Conservation (phyloP, 1,140 invertebrate species). For the Sycophaga agraensis region DNA sequence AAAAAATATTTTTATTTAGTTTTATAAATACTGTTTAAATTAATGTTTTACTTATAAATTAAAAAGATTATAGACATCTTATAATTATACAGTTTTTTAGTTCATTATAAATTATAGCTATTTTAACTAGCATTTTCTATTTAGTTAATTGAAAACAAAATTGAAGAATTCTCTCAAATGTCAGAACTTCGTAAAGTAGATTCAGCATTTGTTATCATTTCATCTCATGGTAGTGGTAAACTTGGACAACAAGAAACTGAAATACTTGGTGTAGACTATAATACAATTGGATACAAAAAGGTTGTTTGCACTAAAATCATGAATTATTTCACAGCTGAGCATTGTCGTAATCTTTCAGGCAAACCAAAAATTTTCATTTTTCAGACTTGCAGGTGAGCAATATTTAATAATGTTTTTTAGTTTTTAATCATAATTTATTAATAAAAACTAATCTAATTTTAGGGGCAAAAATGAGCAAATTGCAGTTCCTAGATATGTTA, state of each 20-base stretch:
- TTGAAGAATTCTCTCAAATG: conserved; percentile 47
- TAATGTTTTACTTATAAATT: no score
- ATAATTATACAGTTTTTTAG: no score
- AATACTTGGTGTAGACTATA: conserved; percentile 41
- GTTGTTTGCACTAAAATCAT: conserved; percentile 55
- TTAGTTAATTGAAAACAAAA: conserved; percentile 47
- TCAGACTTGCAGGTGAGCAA: conserved; percentile 67
- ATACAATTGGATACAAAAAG: conserved; percentile 28
- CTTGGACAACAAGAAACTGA: conserved; percentile 43
- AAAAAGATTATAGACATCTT: no score
- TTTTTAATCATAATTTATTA: not conserved
- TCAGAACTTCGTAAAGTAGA: conserved; percentile 51
- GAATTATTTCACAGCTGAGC: conserved; percentile 63
- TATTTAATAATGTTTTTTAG: not conserved
- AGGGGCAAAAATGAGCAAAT: conserved; percentile 29
- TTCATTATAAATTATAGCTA: no score
- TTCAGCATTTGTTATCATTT: conserved; percentile 62
- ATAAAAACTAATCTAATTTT: conserved; percentile 4
- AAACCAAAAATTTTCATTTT: conserved; percentile 75
- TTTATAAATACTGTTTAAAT: no score
- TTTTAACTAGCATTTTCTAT: no score
- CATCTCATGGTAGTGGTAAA: conserved; percentile 60
- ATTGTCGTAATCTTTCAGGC: conserved; percentile 61
- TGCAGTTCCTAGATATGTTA: conserved; percentile 19
- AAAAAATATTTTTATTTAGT: no score